Conservation (phyloP, 2,113 vertebrate species). For the Loxodonta africana region DNA sequence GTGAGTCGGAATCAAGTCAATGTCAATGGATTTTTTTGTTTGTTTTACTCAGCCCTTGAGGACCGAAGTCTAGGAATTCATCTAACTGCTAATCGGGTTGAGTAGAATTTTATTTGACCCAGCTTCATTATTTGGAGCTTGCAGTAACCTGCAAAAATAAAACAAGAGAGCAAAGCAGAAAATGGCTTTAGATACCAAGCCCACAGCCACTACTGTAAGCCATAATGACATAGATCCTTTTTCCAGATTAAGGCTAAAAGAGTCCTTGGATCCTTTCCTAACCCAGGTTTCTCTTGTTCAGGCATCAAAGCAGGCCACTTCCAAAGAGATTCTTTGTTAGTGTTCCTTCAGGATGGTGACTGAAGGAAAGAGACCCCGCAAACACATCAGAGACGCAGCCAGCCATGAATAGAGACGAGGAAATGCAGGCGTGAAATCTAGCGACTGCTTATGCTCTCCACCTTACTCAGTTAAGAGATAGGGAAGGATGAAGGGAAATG, state of each 20-base stretch:
- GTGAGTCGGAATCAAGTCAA: not conserved
- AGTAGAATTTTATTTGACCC: not conserved
- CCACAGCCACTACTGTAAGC: not conserved
- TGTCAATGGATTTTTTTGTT: not conserved
- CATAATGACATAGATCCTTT: not conserved
- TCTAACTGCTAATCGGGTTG: not conserved
- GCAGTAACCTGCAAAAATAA: not conserved
- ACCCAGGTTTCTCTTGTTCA: not conserved
- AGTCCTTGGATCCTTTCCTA: not conserved
- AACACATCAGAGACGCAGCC: not conserved
- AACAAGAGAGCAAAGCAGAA: constrained; percentile 34
- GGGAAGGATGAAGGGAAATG: constrained; percentile 47
- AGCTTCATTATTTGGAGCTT: not conserved
- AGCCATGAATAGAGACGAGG: not conserved
- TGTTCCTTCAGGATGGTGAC: not conserved
- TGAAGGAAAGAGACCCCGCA: not conserved
- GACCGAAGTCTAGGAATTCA: not conserved
- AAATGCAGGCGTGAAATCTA: not conserved
- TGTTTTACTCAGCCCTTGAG: not conserved
- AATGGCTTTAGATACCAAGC: not conserved
- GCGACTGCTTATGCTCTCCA: not conserved
- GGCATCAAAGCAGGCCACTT: not conserved
- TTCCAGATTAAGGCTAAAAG: not conserved
- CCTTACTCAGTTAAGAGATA: not conserved
- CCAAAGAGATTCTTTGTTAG: not conserved